These are phyloP conservation scores for Rhombomys opimus DNA, from an alignment of 2,113 vertebrate species.

Conservation along the genomic window DNA sequence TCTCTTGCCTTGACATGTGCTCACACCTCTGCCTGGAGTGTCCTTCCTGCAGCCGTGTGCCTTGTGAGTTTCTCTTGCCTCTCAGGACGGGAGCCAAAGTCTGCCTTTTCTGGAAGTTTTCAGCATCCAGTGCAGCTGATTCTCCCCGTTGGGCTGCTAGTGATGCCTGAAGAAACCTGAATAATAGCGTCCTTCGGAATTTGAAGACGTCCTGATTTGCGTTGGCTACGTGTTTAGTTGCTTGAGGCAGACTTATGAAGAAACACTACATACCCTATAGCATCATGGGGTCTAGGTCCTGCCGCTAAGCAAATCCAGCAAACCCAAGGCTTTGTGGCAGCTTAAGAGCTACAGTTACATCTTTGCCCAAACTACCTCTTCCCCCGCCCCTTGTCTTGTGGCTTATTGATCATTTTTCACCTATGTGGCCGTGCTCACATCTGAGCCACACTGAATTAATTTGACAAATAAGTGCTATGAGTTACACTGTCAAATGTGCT, in stretches of 20 bases:
- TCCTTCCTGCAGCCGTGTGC: not conserved
- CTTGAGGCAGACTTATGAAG: not conserved
- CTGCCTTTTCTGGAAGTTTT: not conserved
- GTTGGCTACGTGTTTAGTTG: not conserved
- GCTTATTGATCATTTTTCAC: conserved; percentile 34
- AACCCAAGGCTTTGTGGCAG: not conserved
- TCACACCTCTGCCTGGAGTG: not conserved
- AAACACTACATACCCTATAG: not conserved
- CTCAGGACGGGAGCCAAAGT: not conserved
- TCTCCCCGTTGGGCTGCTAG: not conserved
- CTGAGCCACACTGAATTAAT: conserved; percentile 36
- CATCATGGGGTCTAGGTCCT: not conserved
- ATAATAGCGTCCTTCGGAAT: not conserved
- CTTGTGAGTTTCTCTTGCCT: not conserved
- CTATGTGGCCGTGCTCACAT: not conserved
- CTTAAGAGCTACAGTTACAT: not conserved
- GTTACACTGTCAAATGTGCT: not conserved
- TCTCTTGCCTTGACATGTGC: not conserved
- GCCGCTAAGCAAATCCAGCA: not conserved
- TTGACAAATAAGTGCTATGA: conserved; percentile 35
- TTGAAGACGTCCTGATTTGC: not conserved
- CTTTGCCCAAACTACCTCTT: not conserved
- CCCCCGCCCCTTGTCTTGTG: not conserved
- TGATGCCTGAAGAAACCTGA: not conserved
- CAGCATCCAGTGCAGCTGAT: not conserved